phyloP scores from a whole-genome alignment of 2,113 vertebrate genomes.

The Oncorhynchus masou region DNA sequence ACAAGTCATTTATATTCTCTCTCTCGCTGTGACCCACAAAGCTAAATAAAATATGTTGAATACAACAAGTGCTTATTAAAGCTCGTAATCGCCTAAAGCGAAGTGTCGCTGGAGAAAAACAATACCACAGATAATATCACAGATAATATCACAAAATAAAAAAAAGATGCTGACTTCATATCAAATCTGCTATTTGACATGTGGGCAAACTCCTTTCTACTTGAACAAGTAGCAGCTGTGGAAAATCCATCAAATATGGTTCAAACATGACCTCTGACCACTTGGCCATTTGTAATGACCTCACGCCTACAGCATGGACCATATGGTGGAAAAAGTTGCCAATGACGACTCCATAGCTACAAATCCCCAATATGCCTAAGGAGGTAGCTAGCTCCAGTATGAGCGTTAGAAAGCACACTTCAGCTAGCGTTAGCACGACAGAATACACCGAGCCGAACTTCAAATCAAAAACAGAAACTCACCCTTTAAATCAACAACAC shows the following conservation, averaged over 20 bases:
- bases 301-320: slow-evolving; percentile 30
- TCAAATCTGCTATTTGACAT: slow-evolving; percentile 43
- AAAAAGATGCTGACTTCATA: slow-evolving; percentile 31
- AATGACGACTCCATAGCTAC: slow-evolving; percentile 18
- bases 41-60: slow-evolving; percentile 22
- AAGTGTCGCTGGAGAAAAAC: slow-evolving; percentile 21
- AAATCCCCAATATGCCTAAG: slow-evolving; percentile 37
- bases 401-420: slow-evolving; percentile 12
- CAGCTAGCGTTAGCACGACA: slow-evolving; percentile 51
- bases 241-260: slow-evolving; percentile 44
- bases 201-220: slow-evolving; percentile 34
- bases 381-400: slow-evolving; percentile 56
- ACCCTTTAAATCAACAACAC: slow-evolving; percentile 32
- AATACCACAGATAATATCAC: slow-evolving; percentile 37
- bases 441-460: slow-evolving; percentile 37
- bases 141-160: slow-evolving; percentile 31
- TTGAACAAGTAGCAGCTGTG: slow-evolving; percentile 35
- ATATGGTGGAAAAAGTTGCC: slow-evolving; percentile 31
- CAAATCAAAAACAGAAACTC: slow-evolving; percentile 23
- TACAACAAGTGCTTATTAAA: slow-evolving; percentile 46
- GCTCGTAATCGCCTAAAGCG: slow-evolving; percentile 34
- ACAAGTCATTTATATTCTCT: slow-evolving; percentile 18
- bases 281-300: slow-evolving; percentile 48
- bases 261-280: slow-evolving; percentile 39
- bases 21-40: slow-evolving; percentile 8